Evolutionary conservation across 2,113 vertebrate species (phyloP), one percentile per base, ranked within the genome.

Genomic region (Thinocorus orbignyianus): DNA sequence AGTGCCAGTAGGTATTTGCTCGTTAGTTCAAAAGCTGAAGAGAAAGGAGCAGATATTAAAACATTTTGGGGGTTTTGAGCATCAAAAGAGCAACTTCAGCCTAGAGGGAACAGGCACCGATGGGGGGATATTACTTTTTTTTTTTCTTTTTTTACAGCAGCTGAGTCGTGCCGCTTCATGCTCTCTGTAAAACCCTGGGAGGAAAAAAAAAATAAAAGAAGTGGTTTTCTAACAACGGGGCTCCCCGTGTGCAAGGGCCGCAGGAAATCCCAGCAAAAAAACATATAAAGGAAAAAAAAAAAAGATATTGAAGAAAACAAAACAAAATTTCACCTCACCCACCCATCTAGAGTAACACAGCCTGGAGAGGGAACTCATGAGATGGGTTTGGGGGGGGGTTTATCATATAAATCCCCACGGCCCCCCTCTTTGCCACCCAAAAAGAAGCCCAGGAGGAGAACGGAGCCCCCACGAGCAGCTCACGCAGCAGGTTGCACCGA

Each of bases 361-460:
- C 14, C n/a, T 0, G 1, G 61, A 57, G 23, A 42, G 25, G 20
- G 81, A 16, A 26, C 35, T 12, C 6, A 57, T 51, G 6, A 6
- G 0, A 7, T 5, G 13, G 24, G 17, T 23, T 35, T n/a, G 65
- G 37, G 19, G 4, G 9, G n/a, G n/a, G n/a, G 1, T 4, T 35
- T 16, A 28, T 10, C 1, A 2, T 1, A 17, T 18, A 55, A 81
- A 15, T 13, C 7, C 18, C 37, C 19, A 54, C 26, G 5, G 17
- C n/a, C 30, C 58, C 16, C 5, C 10, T 39, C 20, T 44, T 46
- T 70, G 55, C 60, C 46, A 22, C 11, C 41, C 57, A 17, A 30
- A 41, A 41, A 69, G 23, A 60, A n/a, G 7, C 31, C 10, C 0
- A 4, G 39, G 49, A 73, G 39, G 42, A 68, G 68, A 1, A 11